These are phyloP conservation scores for Alviniconcha marisindica DNA, from an alignment of 1,140 invertebrate species.

Conservation along the genomic window DNA sequence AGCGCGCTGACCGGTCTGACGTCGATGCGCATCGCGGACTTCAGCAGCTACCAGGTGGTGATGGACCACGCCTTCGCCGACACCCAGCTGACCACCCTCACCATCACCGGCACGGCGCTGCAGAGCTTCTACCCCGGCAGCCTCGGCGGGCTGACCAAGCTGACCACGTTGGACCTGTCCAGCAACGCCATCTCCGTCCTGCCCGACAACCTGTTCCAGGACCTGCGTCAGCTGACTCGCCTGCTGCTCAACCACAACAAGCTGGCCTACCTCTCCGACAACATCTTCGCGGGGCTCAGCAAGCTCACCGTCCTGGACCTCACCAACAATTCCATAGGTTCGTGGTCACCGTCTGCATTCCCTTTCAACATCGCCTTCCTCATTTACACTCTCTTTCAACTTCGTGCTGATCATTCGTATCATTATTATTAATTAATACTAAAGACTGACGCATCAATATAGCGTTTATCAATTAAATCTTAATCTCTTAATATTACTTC, in stretches of 20 bases:
- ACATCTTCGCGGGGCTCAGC: slow-evolving; percentile 39
- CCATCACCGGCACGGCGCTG: neutral
- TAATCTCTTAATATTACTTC: too few relatives aligned
- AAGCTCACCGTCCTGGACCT: slow-evolving; percentile 46
- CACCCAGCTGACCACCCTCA: neutral
- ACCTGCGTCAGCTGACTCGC: slow-evolving; percentile 38
- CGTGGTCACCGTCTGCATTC: neutral
- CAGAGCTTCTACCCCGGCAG: neutral
- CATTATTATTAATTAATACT: too few relatives aligned
- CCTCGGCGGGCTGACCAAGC: neutral
- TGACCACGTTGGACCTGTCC: slow-evolving; percentile 47
- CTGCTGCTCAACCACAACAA: slow-evolving; percentile 48
- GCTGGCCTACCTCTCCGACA: slow-evolving; percentile 27
- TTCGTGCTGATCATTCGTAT: too few relatives aligned
- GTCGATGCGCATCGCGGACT: neutral
- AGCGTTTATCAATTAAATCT: too few relatives aligned
- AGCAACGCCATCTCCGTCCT: slow-evolving; percentile 46
- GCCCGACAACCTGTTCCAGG: slow-evolving; percentile 42
- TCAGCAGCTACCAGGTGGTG: neutral
- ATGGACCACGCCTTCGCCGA: slow-evolving; percentile 15
- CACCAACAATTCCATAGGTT: slow-evolving; percentile 46
- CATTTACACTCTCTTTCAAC: too few relatives aligned
- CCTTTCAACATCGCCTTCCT: too few relatives aligned
- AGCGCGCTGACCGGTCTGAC: neutral
- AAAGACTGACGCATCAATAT: too few relatives aligned